Evolutionary conservation across 1,140 invertebrate genomes (phyloP).

Genomic region (Conus ventricosus): DNA sequence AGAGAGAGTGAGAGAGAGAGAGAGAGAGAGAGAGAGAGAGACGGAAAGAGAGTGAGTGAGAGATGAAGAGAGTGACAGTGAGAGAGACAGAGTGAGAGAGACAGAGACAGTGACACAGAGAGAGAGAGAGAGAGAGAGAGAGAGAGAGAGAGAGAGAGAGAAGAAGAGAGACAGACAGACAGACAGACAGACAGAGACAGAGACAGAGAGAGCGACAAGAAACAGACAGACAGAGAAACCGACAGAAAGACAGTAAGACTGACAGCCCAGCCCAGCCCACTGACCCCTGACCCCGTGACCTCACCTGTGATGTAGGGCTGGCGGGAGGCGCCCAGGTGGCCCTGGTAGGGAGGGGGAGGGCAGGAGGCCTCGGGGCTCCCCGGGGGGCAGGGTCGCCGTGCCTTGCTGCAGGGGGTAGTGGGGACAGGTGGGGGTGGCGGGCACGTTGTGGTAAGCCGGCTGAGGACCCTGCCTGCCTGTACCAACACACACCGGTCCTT

Average conservation of each 20-base stretch:
- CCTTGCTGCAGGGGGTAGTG: background rate
- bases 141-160: background rate
- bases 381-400: background rate
- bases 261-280: too few species aligned
- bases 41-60: background rate
- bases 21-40: background rate
- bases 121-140: background rate
- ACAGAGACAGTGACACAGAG: background rate
- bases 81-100: too few species aligned
- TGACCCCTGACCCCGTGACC: too few species aligned
- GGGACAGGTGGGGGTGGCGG: conserved; percentile 4
- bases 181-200: background rate
- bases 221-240: too few species aligned
- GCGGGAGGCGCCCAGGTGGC: background rate
- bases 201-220: too few species aligned
- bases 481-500: too few species aligned
- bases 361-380: background rate
- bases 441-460: background rate
- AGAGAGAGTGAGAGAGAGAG: background rate
- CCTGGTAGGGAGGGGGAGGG: background rate
- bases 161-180: background rate
- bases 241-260: background rate
- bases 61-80: too few species aligned
- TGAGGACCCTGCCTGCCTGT: background rate
- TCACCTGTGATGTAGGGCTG: background rate